Base-by-base conservation (phyloP, 2,113 vertebrate genomes). In the Acanthochromis polyacanthus region DNA sequence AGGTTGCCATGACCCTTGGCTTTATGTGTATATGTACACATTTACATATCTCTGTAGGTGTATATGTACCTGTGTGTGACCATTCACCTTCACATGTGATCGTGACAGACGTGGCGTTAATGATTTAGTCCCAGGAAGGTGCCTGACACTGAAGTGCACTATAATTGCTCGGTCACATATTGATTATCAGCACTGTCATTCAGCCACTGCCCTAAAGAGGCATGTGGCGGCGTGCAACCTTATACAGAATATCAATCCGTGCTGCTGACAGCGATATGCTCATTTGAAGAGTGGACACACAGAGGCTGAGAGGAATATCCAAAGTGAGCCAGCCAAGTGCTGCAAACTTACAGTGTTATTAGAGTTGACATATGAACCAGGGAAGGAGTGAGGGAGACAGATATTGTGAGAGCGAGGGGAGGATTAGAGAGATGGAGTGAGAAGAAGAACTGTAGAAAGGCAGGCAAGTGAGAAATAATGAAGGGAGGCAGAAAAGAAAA, bases 71-170 rank as follows among this genome's bases (percentile, higher is more conserved):
- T 50, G 53, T 28, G 52, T 66, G 46, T 12, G 7, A 48, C 25
- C 25, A 4, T 80, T 80, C 78, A 77, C 73, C 76, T 78, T 82
- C 22, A 70, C 4, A 14, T 62, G 52, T 60, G 23, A 51, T 23
- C 72, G 64, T 73, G 76, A 81, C 80, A 81, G 71, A 78, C 77
- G 71, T 78, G 80, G 68, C 73, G 82, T 81, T 61, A 91, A 83
- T 75, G 73, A 81, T 70, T 59, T 71, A 78, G 59, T 28, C 73
- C 71, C 58, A 81, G 63, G 70, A 83, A 67, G 75, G 79, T 66
- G 63, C 65, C 38, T 48, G 65, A 85, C 79, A 63, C 72, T 72
- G 51, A 61, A 61, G 66, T 66, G 58, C 15, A 19, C 60, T 74
- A 67, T 69, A 88, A 88, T 78, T 78, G 83, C 55, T 51, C 32